Percentiles rank a stretch among this genome's conserved stretches.
Conservation (phyloP, 92 coral and sea anemone species). For the Montipora capitata region DNA sequence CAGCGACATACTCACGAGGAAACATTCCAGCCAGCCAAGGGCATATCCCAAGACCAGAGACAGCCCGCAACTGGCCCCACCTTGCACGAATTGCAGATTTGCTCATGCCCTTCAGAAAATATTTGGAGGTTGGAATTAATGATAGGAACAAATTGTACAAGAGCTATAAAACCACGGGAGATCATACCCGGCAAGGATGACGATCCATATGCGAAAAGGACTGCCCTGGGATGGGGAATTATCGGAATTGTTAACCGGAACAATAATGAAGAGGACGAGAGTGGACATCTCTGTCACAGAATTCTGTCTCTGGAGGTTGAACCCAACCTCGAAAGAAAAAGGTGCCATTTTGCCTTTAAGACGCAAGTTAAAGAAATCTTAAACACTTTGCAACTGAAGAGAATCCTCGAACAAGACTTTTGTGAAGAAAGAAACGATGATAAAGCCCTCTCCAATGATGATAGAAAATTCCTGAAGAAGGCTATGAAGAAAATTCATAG, state of each 20-base stretch:
- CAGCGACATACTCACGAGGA: slow-evolving; percentile 29
- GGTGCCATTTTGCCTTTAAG: slow-evolving; percentile 36
- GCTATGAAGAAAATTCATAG: slow-evolving; percentile 7
- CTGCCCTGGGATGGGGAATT: slow-evolving; percentile 60
- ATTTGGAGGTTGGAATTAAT: slow-evolving; percentile 49
- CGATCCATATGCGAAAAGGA: too few species aligned
- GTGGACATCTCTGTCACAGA: background rate
- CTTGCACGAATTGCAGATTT: slow-evolving; percentile 30
- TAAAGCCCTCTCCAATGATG: slow-evolving; percentile 47
- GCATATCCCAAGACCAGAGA: slow-evolving; percentile 74
- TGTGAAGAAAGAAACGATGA: slow-evolving; percentile 6
- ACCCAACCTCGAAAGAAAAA: background rate
- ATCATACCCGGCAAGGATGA: slow-evolving; percentile 48
- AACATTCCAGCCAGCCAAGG: slow-evolving; percentile 51
- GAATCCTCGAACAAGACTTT: slow-evolving; percentile 31
- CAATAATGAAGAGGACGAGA: background rate
- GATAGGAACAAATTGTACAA: slow-evolving; percentile 48
- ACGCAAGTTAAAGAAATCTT: slow-evolving; percentile 22
- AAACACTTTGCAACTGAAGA: slow-evolving; percentile 8
- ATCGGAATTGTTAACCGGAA: slow-evolving; percentile 30
- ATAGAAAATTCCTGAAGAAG: slow-evolving; percentile 21
- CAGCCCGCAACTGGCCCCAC: slow-evolving; percentile 47
- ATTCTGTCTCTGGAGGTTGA: slow-evolving; percentile 4
- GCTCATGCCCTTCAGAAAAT: slow-evolving; percentile 50
- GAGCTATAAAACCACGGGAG: slow-evolving; percentile 48